Evolutionary conservation across 1,140 invertebrate species (phyloP).

Genomic region (Bactericera cockerelli): DNA sequence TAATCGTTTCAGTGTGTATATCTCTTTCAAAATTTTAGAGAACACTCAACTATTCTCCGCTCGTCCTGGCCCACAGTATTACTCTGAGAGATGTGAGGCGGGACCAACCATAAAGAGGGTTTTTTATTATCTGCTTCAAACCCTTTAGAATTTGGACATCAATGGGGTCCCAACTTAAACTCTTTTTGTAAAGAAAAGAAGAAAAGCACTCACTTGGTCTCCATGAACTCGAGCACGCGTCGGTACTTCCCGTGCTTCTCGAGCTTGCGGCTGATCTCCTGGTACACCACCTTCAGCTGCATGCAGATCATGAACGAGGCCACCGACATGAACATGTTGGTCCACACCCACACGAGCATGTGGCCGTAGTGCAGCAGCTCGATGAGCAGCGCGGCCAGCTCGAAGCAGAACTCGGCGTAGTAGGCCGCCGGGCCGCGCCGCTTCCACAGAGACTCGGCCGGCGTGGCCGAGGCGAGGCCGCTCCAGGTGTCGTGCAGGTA

Average conservation of each 20-base stretch:
- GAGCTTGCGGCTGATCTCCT: slow-evolving; percentile 65
- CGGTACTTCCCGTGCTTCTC: slow-evolving; percentile 73
- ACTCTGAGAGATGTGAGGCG: too few species aligned
- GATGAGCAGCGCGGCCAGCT: slow-evolving; percentile 50
- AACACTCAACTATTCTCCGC: too few species aligned
- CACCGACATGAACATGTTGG: slow-evolving; percentile 80
- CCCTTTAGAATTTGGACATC: too few species aligned
- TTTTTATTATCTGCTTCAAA: too few species aligned
- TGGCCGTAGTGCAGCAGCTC: slow-evolving; percentile 62
- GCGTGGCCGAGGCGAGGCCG: slow-evolving; percentile 13
- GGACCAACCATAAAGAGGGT: too few species aligned
- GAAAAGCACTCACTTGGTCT: slow-evolving; percentile 52
- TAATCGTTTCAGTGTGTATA: too few species aligned
- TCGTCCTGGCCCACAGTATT: too few species aligned
- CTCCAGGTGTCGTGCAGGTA: slow-evolving; percentile 48
- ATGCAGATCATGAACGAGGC: slow-evolving; percentile 79
- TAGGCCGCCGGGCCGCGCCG: slow-evolving; percentile 49
- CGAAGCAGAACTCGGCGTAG: slow-evolving; percentile 65
- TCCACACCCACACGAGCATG: slow-evolving; percentile 70
- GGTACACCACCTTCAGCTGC: slow-evolving; percentile 69
- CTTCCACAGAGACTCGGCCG: slow-evolving; percentile 42
- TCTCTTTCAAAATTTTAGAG: too few species aligned
- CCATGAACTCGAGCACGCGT: slow-evolving; percentile 63
- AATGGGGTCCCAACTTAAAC: too few species aligned
- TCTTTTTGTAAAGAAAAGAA: too few species aligned